Evolutionary conservation across 2,113 vertebrate species (phyloP).

Genomic region (Zootoca vivipara): DNA sequence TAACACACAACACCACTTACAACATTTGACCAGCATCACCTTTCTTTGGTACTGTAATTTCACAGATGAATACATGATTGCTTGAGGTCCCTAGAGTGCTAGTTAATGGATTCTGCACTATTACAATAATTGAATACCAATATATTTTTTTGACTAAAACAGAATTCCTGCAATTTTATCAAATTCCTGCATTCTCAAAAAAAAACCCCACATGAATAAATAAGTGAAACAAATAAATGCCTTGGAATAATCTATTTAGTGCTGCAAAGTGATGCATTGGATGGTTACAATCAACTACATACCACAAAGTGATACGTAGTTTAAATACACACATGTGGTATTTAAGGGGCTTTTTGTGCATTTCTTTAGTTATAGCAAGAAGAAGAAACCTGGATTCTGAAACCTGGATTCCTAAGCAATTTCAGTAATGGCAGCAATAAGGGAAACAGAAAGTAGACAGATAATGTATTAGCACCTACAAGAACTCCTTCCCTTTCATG

Average conservation of each 20-base stretch:
- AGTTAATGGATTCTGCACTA: slow-evolving; percentile 36
- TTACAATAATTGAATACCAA: neutral
- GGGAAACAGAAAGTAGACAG: neutral
- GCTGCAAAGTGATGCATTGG: no score
- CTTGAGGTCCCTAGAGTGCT: slow-evolving; percentile 29
- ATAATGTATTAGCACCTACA: neutral
- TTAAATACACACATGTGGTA: neutral
- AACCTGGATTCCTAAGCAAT: slow-evolving; percentile 20
- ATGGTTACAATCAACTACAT: no score
- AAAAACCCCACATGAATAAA: neutral
- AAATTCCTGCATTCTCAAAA: neutral
- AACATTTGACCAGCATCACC: slow-evolving; percentile 12
- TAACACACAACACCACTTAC: neutral
- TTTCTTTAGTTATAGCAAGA: slow-evolving; percentile 28
- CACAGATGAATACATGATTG: neutral
- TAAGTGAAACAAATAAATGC: neutral
- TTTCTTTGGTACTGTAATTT: slow-evolving; percentile 25
- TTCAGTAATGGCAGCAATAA: slow-evolving; percentile 6
- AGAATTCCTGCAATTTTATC: neutral
- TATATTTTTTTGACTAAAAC: slow-evolving; percentile 11
- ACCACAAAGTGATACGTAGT: slow-evolving; percentile 10
- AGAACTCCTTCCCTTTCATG: neutral
- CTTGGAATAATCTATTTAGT: neutral
- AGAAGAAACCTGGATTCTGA: neutral
- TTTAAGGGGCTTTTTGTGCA: neutral